phyloP scores from a whole-genome alignment of 2,797 vertebrate species.

The Pogonophryne albipinna region DNA sequence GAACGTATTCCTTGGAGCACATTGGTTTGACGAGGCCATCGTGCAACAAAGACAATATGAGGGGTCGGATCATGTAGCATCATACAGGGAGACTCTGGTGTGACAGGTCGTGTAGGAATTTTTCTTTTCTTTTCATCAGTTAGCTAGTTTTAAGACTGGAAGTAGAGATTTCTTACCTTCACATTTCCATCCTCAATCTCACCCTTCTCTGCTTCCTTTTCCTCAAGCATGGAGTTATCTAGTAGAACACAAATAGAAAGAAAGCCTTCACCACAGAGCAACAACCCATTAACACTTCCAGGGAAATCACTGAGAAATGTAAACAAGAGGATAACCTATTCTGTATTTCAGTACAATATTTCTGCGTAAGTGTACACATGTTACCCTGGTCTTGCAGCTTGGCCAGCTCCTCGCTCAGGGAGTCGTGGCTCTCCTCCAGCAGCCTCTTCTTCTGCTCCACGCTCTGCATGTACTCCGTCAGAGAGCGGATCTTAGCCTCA shows the following conservation, averaged over 20 bases:
- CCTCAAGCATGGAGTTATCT: constrained; percentile 79
- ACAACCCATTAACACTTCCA: background rate
- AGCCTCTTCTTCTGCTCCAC: constrained; percentile 94
- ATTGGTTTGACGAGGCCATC: background rate
- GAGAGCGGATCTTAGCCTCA: constrained; percentile 94
- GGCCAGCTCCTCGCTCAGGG: constrained; percentile 92
- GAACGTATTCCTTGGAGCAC: background rate
- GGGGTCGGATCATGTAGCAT: background rate
- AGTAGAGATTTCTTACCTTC: constrained; percentile 63
- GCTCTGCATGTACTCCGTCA: constrained; percentile 95
- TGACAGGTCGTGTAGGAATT: background rate
- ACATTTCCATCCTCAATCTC: constrained; percentile 78
- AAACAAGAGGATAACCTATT: background rate
- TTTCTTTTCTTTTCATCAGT: background rate
- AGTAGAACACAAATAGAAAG: constrained; percentile 2
- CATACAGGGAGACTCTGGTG: background rate
- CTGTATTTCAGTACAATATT: background rate
- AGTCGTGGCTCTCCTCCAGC: constrained; percentile 93
- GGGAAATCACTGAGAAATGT: background rate
- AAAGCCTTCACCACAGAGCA: background rate
- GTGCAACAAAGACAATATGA: background rate
- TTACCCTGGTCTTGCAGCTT: constrained; percentile 93
- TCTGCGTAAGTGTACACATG: constrained; percentile 2
- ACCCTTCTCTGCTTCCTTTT: constrained; percentile 80
- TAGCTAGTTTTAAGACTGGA: background rate